A percentile compares a stretch with the other conserved stretches of the same genome.
Evolutionary conservation across 2,888 invertebrate species (phyloP).

Genomic region (Dilophus febrilis): DNA sequence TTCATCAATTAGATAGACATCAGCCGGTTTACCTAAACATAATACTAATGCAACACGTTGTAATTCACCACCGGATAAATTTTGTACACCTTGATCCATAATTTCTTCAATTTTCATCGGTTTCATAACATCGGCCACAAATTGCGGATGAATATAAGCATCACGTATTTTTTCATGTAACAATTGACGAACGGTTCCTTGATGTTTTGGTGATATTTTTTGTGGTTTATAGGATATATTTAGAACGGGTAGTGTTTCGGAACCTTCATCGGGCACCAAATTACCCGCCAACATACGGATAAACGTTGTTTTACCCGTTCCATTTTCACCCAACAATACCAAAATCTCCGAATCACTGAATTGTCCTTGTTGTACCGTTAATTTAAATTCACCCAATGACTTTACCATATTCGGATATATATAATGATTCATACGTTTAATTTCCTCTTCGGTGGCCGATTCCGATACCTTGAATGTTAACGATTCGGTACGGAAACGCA

Average conservation of each 20-base stretch:
- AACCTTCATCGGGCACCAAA: constrained; percentile 64
- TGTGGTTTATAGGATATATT: constrained; percentile 99
- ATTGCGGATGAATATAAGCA: constrained; percentile 94
- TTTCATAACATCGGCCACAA: constrained; percentile 97
- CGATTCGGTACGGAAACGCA: constrained; percentile 93
- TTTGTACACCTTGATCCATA: constrained; percentile 96
- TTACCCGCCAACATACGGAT: constrained; percentile 97
- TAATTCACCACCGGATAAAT: constrained; percentile 97
- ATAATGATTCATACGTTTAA: constrained; percentile 92
- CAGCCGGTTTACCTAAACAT: constrained; percentile 95
- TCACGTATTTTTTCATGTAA: constrained; percentile 94
- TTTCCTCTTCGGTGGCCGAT: constrained; percentile 92
- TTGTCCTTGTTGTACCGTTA: constrained; percentile 73
- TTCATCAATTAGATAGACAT: constrained; percentile 97
- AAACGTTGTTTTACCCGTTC: constrained; percentile 98
- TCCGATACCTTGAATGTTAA: constrained; percentile 93
- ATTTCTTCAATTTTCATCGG: constrained; percentile 93
- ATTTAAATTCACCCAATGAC: constrained; percentile 52
- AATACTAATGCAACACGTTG: constrained; percentile 92
- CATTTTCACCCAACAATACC: constrained; percentile 92
- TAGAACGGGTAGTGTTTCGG: constrained; percentile 53
- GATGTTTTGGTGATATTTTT: constrained; percentile 96
- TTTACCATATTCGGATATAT: constrained; percentile 88
- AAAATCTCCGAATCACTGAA: constrained; percentile 99
- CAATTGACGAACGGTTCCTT: constrained; percentile 79